Evolutionary conservation across 2,888 invertebrate genomes (phyloP).

Genomic region (Drosophila rellima): DNA sequence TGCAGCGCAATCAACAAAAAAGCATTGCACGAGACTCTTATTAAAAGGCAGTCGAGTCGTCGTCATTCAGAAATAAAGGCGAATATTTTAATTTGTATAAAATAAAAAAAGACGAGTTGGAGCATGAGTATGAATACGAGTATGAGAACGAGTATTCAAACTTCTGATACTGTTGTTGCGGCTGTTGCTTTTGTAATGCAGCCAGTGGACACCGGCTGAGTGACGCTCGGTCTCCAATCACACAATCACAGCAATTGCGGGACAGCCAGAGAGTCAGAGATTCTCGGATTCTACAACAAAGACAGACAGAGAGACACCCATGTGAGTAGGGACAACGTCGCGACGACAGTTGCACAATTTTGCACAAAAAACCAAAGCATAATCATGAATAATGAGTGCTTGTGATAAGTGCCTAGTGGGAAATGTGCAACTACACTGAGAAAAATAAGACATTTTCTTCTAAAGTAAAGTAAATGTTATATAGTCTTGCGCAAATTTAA

Average conservation of each 20-base stretch:
- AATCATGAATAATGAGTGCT: slow-evolving; percentile 84
- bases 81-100: slow-evolving; percentile 54
- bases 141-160: slow-evolving; percentile 18
- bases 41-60: slow-evolving; percentile 55
- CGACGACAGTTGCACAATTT: slow-evolving; percentile 82
- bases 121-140: slow-evolving; percentile 21
- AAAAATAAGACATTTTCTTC: neutral
- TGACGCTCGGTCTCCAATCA: slow-evolving; percentile 29
- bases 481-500: neutral
- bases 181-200: slow-evolving; percentile 42
- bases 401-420: slow-evolving; percentile 70
- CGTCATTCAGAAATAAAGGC: slow-evolving; percentile 43
- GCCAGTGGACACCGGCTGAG: slow-evolving; percentile 54
- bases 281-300: slow-evolving; percentile 23
- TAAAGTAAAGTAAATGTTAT: neutral
- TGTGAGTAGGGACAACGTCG: slow-evolving; percentile 42
- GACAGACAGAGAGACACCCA: slow-evolving; percentile 26
- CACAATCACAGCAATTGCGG: slow-evolving; percentile 68
- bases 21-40: slow-evolving; percentile 75
- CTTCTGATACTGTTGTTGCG: slow-evolving; percentile 9
- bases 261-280: slow-evolving; percentile 7
- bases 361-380: slow-evolving; percentile 82
- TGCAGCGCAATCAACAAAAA: slow-evolving; percentile 33
- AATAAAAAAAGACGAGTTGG: slow-evolving; percentile 13
- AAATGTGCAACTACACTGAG: slow-evolving; percentile 63